Evolutionary conservation across 1,140 invertebrate genomes (phyloP).

Genomic region (Samia ricini): DNA sequence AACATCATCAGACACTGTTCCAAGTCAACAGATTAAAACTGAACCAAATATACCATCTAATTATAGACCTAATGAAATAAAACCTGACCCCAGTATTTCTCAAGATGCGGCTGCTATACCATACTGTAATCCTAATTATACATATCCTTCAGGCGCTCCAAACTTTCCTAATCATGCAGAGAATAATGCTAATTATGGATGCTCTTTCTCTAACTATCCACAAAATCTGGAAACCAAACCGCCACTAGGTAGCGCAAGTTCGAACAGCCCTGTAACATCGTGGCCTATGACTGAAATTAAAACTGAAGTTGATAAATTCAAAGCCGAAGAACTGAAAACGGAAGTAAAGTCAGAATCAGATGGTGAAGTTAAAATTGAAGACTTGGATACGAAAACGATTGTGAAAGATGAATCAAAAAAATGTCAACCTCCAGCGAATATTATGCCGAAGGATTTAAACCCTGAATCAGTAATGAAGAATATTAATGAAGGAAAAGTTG

Average conservation of each 20-base stretch:
- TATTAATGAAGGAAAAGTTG: slow-evolving; percentile 31
- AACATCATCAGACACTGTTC: slow-evolving; percentile 16
- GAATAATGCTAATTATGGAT: slow-evolving; percentile 36
- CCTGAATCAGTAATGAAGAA: slow-evolving; percentile 33
- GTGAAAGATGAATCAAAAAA: slow-evolving; percentile 76
- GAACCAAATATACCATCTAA: slow-evolving; percentile 31
- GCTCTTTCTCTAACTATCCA: slow-evolving; percentile 45
- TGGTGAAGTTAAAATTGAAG: slow-evolving; percentile 78
- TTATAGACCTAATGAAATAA: slow-evolving; percentile 35
- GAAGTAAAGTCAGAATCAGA: slow-evolving; percentile 75
- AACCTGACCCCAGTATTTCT: slow-evolving; percentile 40
- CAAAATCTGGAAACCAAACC: slow-evolving; percentile 59
- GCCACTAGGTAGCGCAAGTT: slow-evolving; percentile 52
- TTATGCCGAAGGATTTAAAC: slow-evolving; percentile 18
- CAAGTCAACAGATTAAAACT: slow-evolving; percentile 30
- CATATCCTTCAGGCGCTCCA: slow-evolving; percentile 42
- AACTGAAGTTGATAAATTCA: slow-evolving; percentile 64
- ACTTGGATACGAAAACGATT: slow-evolving; percentile 80
- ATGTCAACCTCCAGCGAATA: slow-evolving; percentile 16
- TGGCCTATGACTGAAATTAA: slow-evolving; percentile 69
- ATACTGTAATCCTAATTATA: slow-evolving; percentile 38
- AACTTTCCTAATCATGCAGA: slow-evolving; percentile 38
- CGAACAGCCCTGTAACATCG: slow-evolving; percentile 58
- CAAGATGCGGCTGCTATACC: slow-evolving; percentile 22
- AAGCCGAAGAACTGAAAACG: slow-evolving; percentile 62